Evolutionary conservation across 2,797 vertebrate species (phyloP), one percentile per base, ranked within the genome.

Genomic region (Pantherophis vulpinus): DNA sequence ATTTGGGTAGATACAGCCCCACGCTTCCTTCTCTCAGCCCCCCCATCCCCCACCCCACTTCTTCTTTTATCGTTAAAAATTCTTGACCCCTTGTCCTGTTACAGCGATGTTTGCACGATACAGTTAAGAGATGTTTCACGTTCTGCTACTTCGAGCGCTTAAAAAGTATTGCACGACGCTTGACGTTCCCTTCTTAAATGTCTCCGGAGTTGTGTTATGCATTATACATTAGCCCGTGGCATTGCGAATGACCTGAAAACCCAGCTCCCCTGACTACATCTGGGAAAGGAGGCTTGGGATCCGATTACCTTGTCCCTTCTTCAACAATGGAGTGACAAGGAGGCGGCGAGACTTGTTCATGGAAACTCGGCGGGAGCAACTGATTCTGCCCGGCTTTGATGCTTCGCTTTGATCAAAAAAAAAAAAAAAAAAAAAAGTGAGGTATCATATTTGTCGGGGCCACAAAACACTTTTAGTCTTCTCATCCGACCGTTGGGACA

Each of bases 391-490:
- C 42, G 0, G 83, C 93, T 92, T 92, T 94, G 94, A 94, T 95
- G 93, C 95, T 94, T 87, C 27, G 74, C 94, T 97, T 96, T 97
- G 95, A 97, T 96, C 94, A 94, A 47, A 59, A 94, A 58, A 18
- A 56, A 56, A 16, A 56, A 94, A 47, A 59, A 94, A 58, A 18
- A 56, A 56, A 16, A 56, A 42, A 60, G 74, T 86, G 90, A 91
- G 37, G 92, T 87, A 95, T 94, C 94, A 95, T 74, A 93, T 91
- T 96, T 47, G 93, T 95, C 11, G 60, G 83, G 74, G 83, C 23
- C 74, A 95, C 93, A 94, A 86, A 96, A 95, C 27, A 89, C 93
- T 66, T 74, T 74, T 79, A 93, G 59, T 66, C 86, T 95, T 92
- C 91, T 91, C 59, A 8, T 92, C 93, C 94, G 87, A 83, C 51